Base-by-base conservation (phyloP, 2,113 vertebrate genomes). In the Hippocampus guttulatus region DNA sequence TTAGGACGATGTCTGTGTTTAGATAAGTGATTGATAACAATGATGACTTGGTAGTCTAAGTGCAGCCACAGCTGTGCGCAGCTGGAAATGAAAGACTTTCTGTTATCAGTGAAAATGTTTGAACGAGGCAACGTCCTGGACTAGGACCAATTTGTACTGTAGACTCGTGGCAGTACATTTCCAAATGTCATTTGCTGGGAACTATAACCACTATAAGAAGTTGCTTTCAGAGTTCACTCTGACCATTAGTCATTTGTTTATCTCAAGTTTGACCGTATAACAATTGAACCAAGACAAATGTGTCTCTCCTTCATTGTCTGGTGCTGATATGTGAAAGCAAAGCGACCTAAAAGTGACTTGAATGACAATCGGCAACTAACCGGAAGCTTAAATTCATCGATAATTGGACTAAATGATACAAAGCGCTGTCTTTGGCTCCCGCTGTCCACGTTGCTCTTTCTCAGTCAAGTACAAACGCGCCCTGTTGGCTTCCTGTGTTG, bases 401-500 rank as follows among this genome's bases (percentile, higher is more conserved):
- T 82, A 75, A 81, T 76, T 81, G 33, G 41, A 41, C 69, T 82
- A 78, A 87, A 79, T 84, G 70, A 86, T 89, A 82, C 78, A 80
- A 68, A 72, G 67, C 75, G 76, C 82, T 75, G 77, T 83, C 81
- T 43, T 49, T 79, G 61, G 18, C 74, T 75, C 78, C 74, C 79
- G 64, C 75, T 70, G 55, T 51, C 68, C 57, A 60, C 6, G n/a
- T 71, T 79, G 69, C 69, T 75, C 64, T 58, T 68, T 68, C 70
- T 9, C 64, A 73, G 67, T 71, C 65, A 72, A 41, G 72, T 49
- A 91, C 89, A 90, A 91, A 88, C 84, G 67, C 75, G 75, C 85
- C 85, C 89, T 89, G 87, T 89, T 75, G 84, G 81, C 80, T 87
- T 89, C 89, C 88, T 89, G 82, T 68, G 68, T 82, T 76, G 79